These are phyloP conservation scores for Parazoanthus swiftii DNA, from an alignment of 92 coral and sea anemone genomes.

Conservation along the genomic window DNA sequence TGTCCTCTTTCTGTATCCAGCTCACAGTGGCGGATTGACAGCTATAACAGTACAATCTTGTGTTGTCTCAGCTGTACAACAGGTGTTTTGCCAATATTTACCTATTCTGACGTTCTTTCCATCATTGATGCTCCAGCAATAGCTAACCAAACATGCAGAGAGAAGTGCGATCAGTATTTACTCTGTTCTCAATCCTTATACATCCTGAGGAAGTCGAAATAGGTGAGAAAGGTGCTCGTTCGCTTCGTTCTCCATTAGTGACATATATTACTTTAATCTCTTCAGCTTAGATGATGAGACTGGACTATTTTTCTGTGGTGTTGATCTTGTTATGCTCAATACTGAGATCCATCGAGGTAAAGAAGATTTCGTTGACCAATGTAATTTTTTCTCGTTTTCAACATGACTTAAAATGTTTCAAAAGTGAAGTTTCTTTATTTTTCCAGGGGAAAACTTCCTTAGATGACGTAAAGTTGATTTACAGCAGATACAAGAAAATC, in stretches of 20 bases:
- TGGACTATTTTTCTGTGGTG: neutral
- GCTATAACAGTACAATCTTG: neutral
- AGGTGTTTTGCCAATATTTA: neutral
- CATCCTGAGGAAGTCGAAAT: neutral
- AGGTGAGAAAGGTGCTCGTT: neutral
- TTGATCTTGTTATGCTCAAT: neutral
- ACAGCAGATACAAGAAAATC: constrained; percentile 32
- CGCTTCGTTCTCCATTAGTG: neutral
- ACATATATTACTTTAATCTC: too few relatives aligned
- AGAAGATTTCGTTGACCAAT: neutral
- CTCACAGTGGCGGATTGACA: neutral
- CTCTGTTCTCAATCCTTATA: too few relatives aligned
- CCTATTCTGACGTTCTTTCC: neutral
- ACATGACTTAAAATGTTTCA: neutral
- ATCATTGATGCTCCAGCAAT: neutral
- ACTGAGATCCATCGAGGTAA: constrained; percentile 12
- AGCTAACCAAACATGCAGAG: too few relatives aligned
- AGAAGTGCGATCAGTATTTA: neutral
- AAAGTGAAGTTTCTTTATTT: neutral
- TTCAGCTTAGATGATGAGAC: too few relatives aligned
- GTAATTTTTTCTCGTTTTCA: neutral
- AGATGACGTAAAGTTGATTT: constrained; percentile 34
- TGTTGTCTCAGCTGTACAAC: neutral
- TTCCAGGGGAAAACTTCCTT: constrained; percentile 26
- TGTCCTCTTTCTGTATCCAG: neutral